Conservation (phyloP, 2,113 vertebrate species). For the Centrocercus urophasianus region DNA sequence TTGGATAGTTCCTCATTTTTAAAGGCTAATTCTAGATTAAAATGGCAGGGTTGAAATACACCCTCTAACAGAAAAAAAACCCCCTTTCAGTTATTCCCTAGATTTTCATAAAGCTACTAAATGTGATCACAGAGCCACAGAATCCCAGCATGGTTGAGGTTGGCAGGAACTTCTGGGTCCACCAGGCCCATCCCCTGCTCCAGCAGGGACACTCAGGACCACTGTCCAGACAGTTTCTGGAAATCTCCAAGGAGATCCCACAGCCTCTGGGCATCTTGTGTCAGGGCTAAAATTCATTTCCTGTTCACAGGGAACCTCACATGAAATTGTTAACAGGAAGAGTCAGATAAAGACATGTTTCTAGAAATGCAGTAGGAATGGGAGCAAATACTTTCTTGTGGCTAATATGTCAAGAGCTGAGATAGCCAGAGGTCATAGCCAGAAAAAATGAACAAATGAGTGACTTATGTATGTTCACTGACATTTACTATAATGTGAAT, state of each 20-base stretch:
- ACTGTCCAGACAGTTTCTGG: too few relatives aligned
- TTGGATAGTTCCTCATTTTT: background rate
- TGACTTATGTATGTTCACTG: constrained; percentile 51
- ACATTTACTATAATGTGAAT: constrained; percentile 61
- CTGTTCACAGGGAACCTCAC: background rate
- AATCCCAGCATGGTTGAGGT: too few relatives aligned
- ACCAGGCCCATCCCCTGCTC: too few relatives aligned
- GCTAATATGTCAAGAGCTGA: constrained; percentile 25
- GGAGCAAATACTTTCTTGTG: background rate
- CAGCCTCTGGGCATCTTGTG: too few relatives aligned
- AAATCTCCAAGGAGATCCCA: too few relatives aligned
- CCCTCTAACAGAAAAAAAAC: background rate
- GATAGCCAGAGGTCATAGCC: constrained; percentile 20
- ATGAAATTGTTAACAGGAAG: background rate
- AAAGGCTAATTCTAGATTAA: background rate
- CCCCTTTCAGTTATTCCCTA: background rate
- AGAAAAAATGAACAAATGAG: background rate
- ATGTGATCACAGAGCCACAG: background rate
- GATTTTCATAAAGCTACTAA: background rate
- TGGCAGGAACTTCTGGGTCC: too few relatives aligned
- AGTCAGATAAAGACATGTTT: background rate
- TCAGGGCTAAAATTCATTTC: background rate
- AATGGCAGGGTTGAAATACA: background rate
- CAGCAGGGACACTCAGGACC: too few relatives aligned
- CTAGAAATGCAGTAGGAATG: background rate